These are phyloP conservation scores for Hypotaenidia okinawae DNA, from an alignment of 2,797 vertebrate species.

Conservation along the genomic window DNA sequence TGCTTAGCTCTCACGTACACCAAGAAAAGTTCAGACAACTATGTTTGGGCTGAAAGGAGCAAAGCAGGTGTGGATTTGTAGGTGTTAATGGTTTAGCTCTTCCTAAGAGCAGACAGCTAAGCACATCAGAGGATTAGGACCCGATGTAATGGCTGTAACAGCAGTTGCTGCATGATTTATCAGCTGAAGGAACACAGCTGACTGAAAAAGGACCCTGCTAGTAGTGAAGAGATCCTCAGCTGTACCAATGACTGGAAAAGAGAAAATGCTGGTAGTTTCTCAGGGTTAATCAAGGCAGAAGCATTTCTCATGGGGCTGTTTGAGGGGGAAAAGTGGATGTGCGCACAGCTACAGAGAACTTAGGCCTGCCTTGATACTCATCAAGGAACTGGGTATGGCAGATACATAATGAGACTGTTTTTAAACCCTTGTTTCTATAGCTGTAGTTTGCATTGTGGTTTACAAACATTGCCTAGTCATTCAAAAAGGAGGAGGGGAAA, in stretches of 20 bases:
- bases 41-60: not conserved
- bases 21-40: not conserved
- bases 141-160: not conserved
- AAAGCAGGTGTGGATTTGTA: not conserved
- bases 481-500: not conserved
- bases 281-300: not conserved
- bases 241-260: not conserved
- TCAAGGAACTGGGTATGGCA: not conserved
- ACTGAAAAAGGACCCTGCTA: not conserved
- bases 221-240: not conserved
- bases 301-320: not conserved
- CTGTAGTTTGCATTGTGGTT: not conserved
- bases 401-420: not conserved
- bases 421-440: not conserved
- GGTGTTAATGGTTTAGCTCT: not conserved
- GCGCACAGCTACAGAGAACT: not conserved
- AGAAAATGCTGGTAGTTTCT: not conserved
- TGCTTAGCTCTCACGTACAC: not conserved
- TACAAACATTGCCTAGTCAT: not conserved
- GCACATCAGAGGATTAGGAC: not conserved
- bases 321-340: not conserved
- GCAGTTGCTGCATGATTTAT: not conserved
- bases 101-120: not conserved
- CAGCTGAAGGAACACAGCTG: not conserved
- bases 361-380: not conserved